phyloP scores from a whole-genome alignment of 2,888 invertebrate species.

The Sicus ferrugineus region DNA sequence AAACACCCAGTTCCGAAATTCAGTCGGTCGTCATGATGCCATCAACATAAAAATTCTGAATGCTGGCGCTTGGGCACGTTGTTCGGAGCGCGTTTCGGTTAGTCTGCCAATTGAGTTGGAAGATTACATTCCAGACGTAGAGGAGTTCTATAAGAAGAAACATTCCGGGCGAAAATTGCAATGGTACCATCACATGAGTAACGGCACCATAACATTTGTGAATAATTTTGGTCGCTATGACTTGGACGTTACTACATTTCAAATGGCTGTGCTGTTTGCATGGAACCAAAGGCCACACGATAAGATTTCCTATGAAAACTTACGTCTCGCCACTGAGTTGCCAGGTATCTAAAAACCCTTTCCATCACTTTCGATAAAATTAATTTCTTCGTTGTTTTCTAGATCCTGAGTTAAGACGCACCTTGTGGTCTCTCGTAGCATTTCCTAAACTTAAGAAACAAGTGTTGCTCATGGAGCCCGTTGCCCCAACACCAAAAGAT shows the following conservation, averaged over 20 bases:
- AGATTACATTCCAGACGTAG: slow-evolving; percentile 98
- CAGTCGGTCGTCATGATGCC: slow-evolving; percentile 82
- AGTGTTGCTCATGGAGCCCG: slow-evolving; percentile 81
- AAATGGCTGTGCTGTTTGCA: slow-evolving; percentile 98
- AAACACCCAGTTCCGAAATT: slow-evolving; percentile 89
- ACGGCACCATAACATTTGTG: slow-evolving; percentile 95
- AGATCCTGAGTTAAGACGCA: slow-evolving; percentile 91
- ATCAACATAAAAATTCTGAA: slow-evolving; percentile 99
- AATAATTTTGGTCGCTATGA: slow-evolving; percentile 94
- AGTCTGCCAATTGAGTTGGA: slow-evolving; percentile 97
- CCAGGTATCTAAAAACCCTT: slow-evolving; percentile 70
- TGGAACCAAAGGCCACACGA: slow-evolving; percentile 97
- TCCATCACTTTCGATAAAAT: neutral
- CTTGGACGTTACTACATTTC: slow-evolving; percentile 98
- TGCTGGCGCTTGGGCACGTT: slow-evolving; percentile 96
- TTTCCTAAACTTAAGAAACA: slow-evolving; percentile 97
- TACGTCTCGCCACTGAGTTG: slow-evolving; percentile 94
- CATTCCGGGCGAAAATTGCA: slow-evolving; percentile 97
- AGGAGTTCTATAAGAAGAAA: slow-evolving; percentile 97
- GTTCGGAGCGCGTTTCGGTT: slow-evolving; percentile 93
- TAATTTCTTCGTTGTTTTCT: slow-evolving; percentile 26
- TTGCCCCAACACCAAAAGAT: slow-evolving; percentile 88
- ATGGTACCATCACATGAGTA: slow-evolving; percentile 99
- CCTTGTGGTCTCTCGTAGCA: slow-evolving; percentile 94
- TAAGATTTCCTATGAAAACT: slow-evolving; percentile 94